Conservation (phyloP, 2,888 invertebrate species). For the Sclerodermus sp. region DNA sequence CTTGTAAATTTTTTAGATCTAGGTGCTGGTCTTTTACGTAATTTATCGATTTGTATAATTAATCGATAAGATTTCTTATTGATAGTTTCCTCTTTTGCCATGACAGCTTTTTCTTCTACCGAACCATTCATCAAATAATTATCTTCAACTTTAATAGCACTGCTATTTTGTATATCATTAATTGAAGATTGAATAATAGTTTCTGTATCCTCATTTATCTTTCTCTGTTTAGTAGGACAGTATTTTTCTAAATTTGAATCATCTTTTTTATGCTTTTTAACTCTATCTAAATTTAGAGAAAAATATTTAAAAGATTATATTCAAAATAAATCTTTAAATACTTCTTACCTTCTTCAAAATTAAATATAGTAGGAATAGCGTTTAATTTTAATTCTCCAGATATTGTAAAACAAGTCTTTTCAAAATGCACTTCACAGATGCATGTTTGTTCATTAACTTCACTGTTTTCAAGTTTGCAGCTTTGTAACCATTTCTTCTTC, state of each 20-base stretch:
- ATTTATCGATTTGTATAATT: conserved; percentile 47
- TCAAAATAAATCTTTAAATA: not conserved
- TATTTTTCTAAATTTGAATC: not conserved
- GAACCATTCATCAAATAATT: not conserved
- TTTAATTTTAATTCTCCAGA: conserved; percentile 19
- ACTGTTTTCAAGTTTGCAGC: conserved; percentile 15
- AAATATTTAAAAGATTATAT: not conserved
- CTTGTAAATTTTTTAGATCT: conserved; percentile 26
- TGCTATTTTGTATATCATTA: not conserved
- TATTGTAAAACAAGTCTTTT: conserved; percentile 18
- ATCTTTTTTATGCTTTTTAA: not conserved
- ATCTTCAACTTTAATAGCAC: not conserved
- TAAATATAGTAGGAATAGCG: conserved; percentile 30
- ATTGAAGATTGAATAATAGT: not conserved
- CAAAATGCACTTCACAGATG: conserved; percentile 37
- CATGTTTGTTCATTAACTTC: conserved; percentile 3
- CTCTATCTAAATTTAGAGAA: not conserved
- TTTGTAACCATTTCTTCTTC: conserved; percentile 26
- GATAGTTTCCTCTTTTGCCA: not conserved
- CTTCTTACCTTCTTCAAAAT: conserved; percentile 22
- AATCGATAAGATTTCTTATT: conserved; percentile 34
- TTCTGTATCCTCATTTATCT: not conserved
- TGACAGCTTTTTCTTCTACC: not conserved
- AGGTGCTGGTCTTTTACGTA: conserved; percentile 37
- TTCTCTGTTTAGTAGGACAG: not conserved